Conservation (phyloP, 2,797 vertebrate species). For the Coccyzus lansbergi region DNA sequence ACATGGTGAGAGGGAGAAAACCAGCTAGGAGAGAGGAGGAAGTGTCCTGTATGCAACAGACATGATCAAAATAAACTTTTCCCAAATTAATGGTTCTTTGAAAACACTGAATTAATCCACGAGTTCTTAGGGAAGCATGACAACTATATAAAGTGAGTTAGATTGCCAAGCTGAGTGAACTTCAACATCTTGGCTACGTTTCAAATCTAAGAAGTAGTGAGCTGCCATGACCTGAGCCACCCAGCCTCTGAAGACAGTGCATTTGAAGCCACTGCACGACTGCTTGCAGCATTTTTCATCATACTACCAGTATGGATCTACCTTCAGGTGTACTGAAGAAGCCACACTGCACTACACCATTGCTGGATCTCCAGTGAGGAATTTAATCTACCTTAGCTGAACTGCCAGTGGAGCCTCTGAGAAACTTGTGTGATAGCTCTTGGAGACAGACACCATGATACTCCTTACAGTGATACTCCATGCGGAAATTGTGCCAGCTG, state of each 20-base stretch:
- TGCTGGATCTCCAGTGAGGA: background rate
- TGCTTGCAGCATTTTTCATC: background rate
- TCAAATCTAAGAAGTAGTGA: conserved; percentile 40
- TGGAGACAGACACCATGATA: background rate
- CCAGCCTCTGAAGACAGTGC: background rate
- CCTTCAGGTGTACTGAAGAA: background rate
- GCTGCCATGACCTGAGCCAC: background rate
- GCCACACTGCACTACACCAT: background rate
- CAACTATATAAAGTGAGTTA: conserved; percentile 17
- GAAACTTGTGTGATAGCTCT: background rate
- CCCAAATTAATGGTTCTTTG: background rate
- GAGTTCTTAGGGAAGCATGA: background rate
- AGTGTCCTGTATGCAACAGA: background rate
- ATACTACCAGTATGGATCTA: background rate
- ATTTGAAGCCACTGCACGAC: background rate
- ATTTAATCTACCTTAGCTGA: background rate
- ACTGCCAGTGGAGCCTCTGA: background rate
- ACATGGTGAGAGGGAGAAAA: background rate
- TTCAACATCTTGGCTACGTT: conserved; percentile 35
- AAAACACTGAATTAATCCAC: background rate
- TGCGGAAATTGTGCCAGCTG: background rate
- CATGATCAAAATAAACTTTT: background rate
- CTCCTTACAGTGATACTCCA: background rate
- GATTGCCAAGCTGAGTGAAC: background rate
- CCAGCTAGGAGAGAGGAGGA: background rate